Percentiles rank a stretch among this genome's conserved stretches.
Conservation (phyloP, 2,797 vertebrate species). For the Merluccius polli region DNA sequence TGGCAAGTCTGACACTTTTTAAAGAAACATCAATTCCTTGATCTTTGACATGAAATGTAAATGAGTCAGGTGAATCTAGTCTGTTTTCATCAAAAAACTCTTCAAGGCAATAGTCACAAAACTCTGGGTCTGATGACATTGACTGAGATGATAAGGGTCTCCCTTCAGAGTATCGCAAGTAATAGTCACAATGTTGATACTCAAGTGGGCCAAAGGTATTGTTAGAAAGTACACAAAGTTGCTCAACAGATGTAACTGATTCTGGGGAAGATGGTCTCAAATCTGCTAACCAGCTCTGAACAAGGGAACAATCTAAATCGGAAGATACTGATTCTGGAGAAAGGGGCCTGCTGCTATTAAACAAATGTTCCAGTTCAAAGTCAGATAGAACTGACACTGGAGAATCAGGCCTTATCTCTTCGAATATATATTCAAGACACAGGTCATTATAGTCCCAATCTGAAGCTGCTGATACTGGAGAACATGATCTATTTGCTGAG, state of each 20-base stretch:
- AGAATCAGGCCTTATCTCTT: neutral
- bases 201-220: neutral
- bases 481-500: neutral
- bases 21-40: neutral
- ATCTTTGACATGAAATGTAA: neutral
- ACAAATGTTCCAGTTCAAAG: neutral
- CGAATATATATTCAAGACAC: neutral
- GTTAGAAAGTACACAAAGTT: neutral
- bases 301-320: neutral
- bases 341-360: constrained; percentile 2
- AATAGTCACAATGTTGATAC: constrained; percentile 10
- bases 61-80: neutral
- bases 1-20: neutral
- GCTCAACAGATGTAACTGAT: neutral
- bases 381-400: constrained; percentile 10
- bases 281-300: neutral
- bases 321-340: neutral
- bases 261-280: neutral
- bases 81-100: neutral
- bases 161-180: neutral
- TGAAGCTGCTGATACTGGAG: neutral
- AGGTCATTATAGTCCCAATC: constrained; percentile 4
- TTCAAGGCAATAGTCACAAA: neutral
- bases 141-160: constrained; percentile 1
- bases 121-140: neutral